These are phyloP conservation scores for Octodonta nipae DNA, from an alignment of 2,888 invertebrate species.

Conservation along the genomic window DNA sequence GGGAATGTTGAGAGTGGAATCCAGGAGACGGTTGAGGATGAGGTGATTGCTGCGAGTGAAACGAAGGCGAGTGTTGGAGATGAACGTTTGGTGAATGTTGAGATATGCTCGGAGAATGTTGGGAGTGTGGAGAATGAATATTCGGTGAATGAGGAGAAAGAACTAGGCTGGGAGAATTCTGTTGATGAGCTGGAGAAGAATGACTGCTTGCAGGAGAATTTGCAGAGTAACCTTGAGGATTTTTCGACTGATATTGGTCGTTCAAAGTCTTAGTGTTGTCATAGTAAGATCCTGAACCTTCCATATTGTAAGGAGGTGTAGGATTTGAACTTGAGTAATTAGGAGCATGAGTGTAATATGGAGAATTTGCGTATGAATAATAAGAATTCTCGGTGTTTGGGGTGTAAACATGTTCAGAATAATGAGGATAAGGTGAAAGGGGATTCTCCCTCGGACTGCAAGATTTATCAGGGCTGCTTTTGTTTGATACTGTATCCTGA, in stretches of 20 bases:
- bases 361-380: slow-evolving; percentile 29
- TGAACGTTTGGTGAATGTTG: slow-evolving; percentile 15
- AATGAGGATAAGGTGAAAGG: slow-evolving; percentile 46
- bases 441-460: slow-evolving; percentile 67
- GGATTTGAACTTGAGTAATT: slow-evolving; percentile 37
- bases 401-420: slow-evolving; percentile 44
- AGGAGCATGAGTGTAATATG: slow-evolving; percentile 30
- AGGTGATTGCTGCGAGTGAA: slow-evolving; percentile 12
- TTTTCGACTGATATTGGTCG: slow-evolving; percentile 34
- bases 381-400: slow-evolving; percentile 36
- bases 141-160: slow-evolving; percentile 16
- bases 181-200: slow-evolving; percentile 17
- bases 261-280: slow-evolving; percentile 44
- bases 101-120: slow-evolving; percentile 16
- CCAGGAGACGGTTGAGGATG: slow-evolving; percentile 1
- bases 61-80: slow-evolving; percentile 17
- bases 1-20: slow-evolving; percentile 3
- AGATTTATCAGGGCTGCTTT: slow-evolving; percentile 72
- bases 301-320: slow-evolving; percentile 33
- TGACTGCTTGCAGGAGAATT: slow-evolving; percentile 29
- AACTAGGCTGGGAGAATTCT: too few species aligned
- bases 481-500: slow-evolving; percentile 72
- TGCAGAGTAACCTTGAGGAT: slow-evolving; percentile 29
- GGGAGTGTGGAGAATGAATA: slow-evolving; percentile 17
- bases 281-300: slow-evolving; percentile 36